A percentile compares a stretch with the other conserved stretches of the same genome.
Evolutionary conservation across 2,888 invertebrate genomes (phyloP).

Genomic region (Boloria euphrosyne): DNA sequence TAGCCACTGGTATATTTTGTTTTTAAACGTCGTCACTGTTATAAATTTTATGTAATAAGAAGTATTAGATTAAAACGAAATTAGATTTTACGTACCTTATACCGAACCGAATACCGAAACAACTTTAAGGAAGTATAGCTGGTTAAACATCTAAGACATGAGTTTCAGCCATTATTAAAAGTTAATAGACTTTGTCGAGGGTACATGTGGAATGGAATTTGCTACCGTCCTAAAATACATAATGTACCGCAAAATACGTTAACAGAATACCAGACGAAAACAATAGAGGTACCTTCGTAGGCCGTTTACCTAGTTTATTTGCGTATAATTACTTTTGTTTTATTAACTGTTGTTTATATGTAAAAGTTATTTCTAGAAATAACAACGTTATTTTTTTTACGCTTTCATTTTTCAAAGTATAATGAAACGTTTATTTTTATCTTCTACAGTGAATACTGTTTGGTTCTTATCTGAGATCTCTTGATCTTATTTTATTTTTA

Average conservation of each 20-base stretch:
- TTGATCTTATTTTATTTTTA: slow-evolving; percentile 21
- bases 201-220: slow-evolving; percentile 36
- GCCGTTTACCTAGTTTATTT: slow-evolving; percentile 15
- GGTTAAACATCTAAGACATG: too few species aligned
- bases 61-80: too few species aligned
- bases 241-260: slow-evolving; percentile 26
- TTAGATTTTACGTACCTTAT: too few species aligned
- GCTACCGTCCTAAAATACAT: slow-evolving; percentile 27
- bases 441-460: slow-evolving; percentile 24
- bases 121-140: too few species aligned
- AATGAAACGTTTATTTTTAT: slow-evolving; percentile 22
- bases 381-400: slow-evolving; percentile 1
- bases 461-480: slow-evolving; percentile 25
- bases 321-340: slow-evolving; percentile 26
- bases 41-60: too few species aligned
- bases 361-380: neutral
- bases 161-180: too few species aligned
- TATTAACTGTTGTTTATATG: neutral
- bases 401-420: slow-evolving; percentile 4
- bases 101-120: too few species aligned
- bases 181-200: too few species aligned
- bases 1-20: too few species aligned
- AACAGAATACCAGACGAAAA: slow-evolving; percentile 28
- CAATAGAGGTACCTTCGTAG: slow-evolving; percentile 28
- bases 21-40: too few species aligned